Evolutionary conservation across 2,113 vertebrate genomes (phyloP), one percentile per base, ranked within the genome.

Genomic region (Turdus rufiventris): DNA sequence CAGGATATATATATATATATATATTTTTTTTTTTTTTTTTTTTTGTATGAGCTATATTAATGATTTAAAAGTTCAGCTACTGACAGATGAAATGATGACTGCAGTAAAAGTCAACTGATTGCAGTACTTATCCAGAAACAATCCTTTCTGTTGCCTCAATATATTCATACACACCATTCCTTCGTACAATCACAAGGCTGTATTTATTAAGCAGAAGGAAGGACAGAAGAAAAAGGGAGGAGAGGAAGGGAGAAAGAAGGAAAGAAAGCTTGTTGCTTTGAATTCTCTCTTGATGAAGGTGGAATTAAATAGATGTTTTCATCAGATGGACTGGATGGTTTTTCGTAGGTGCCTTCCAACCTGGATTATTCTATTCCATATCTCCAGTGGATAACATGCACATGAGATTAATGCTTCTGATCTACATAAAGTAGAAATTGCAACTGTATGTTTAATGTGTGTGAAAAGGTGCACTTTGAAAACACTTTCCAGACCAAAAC

Each of bases 61-160:
- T 79, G 54, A 82, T 85, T 88, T 88, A 76, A 79, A 96, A 82
- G 50, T 89, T 96, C 53, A 61, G 15, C 19, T 78, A 29, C 58
- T 85, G 88, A 82, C 58, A 94, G 70, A 89, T 67, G 45, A 88
- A 91, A 89, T 54, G 26, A 75, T 72, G 62, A 82, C 84, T 95
- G 68, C 51, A 84, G 67, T 58, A 89, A 76, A 92, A 92, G 23
- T 68, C 6, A n/a, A 29, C 45, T 53, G 12, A 15, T 63, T 91
- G 16, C 33, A 81, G 53, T 61, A 72, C 8, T 83, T 82, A 21
- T 61, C 53, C 50, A 57, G 85, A 90, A 96, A 34, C 21, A 51
- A 47, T 47, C 19, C 5, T 45, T 78, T 48, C 12, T 74, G 29
- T 33, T 53, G 5, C 14, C 28, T 78, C 62, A 75, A 57, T 67